A percentile compares a stretch with the other conserved stretches of the same genome.
Conservation (phyloP, 2,113 vertebrate species). For the Psammodynastes pulverulentus region DNA sequence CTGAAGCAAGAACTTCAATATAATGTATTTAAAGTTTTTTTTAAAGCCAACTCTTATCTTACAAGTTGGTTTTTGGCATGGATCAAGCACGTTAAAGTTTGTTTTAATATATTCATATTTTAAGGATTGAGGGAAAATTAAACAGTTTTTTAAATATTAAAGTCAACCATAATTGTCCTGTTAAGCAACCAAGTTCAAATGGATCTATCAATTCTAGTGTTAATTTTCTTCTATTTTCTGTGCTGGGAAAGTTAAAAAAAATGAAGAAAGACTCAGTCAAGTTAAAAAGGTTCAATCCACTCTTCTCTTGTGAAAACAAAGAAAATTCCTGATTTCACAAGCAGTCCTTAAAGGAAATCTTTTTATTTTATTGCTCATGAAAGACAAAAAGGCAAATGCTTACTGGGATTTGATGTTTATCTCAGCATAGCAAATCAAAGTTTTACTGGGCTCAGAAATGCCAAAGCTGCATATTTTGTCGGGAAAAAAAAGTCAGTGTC, state of each 20-base stretch:
- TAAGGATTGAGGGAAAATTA: constrained; percentile 15
- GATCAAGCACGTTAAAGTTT: constrained; percentile 11
- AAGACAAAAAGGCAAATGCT: constrained; percentile 43
- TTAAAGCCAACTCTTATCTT: not conserved
- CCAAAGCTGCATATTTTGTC: constrained; percentile 72
- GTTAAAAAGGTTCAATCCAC: constrained; percentile 15
- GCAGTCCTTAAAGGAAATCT: constrained; percentile 42
- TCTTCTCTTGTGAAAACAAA: constrained; percentile 52
- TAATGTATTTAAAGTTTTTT: not conserved
- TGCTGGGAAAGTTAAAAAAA: constrained; percentile 46
- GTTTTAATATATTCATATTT: constrained; percentile 9
- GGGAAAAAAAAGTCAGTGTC: constrained; percentile 47
- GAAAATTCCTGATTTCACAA: constrained; percentile 43
- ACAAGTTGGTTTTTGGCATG: not conserved
- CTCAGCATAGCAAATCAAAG: constrained; percentile 62
- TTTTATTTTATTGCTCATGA: constrained; percentile 26
- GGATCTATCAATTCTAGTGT: constrained; percentile 8
- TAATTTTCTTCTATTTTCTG: constrained; percentile 38
- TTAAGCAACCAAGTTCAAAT: not conserved
- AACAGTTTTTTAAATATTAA: constrained; percentile 18
- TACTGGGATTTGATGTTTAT: constrained; percentile 58
- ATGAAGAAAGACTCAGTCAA: constrained; percentile 12
- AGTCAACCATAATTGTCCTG: constrained; percentile 3
- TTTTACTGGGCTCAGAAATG: constrained; percentile 72
- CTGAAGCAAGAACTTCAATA: constrained; percentile 1